Evolutionary conservation across 2,797 vertebrate genomes (phyloP).

Genomic region (Epinephelus awoara): DNA sequence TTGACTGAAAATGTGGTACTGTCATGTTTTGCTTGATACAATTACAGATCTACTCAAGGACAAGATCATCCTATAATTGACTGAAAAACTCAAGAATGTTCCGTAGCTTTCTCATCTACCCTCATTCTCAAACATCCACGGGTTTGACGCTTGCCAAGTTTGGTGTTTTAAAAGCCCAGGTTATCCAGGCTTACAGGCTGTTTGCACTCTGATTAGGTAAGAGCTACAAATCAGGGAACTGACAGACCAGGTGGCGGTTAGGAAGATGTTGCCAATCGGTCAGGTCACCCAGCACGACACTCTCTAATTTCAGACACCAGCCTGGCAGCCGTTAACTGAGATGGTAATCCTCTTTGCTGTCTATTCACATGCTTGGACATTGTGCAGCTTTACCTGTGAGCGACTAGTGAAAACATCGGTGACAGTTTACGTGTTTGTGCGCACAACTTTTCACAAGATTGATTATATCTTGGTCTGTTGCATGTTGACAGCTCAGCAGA

Average conservation of each 20-base stretch:
- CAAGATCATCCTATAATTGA: constrained; percentile 19
- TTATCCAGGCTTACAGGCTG: constrained; percentile 54
- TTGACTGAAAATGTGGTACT: constrained; percentile 5
- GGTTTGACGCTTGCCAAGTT: constrained; percentile 25
- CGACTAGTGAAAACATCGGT: background rate
- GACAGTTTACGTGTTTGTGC: background rate
- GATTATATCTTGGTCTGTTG: background rate
- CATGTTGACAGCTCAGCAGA: background rate
- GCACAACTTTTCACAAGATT: background rate
- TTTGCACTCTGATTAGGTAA: constrained; percentile 50
- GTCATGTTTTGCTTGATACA: constrained; percentile 11
- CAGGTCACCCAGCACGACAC: constrained; percentile 38
- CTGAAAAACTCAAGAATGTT: background rate
- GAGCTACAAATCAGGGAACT: constrained; percentile 32
- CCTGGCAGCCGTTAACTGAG: constrained; percentile 44
- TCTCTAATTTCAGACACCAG: constrained; percentile 66
- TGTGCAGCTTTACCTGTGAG: constrained; percentile 39
- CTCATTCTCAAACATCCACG: constrained; percentile 21
- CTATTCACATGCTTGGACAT: constrained; percentile 44
- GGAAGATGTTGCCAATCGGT: constrained; percentile 45
- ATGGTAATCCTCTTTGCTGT: constrained; percentile 76
- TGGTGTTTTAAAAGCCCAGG: constrained; percentile 32
- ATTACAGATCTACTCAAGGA: constrained; percentile 10
- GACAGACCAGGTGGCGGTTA: constrained; percentile 42
- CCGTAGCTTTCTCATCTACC: background rate